Base-by-base conservation (phyloP, 2,888 invertebrate species). In the Amphipoea lucens region DNA sequence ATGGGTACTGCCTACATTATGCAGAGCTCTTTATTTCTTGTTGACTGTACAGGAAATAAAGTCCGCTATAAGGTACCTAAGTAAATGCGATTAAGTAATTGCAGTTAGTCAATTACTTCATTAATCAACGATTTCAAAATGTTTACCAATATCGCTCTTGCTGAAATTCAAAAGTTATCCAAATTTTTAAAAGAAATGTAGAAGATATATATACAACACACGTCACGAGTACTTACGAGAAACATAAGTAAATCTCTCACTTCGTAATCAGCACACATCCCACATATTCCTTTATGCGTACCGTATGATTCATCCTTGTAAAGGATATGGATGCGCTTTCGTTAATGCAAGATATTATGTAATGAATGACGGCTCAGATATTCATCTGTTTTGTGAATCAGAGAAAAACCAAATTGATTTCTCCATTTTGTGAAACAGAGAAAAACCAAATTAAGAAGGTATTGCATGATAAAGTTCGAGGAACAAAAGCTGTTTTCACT, bases 251-350 rank as follows among this genome's bases (percentile, higher is more conserved):
- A 60, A 62, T 36, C 23, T 48, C 54, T 68, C 42, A 57, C 40
- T 68, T 85, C 82, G 84, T 87, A 86, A 84, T 84, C 60, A 71
- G 40, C 51, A 54, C 84, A 83, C 82, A 74, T 84, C 79, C 82
- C 78, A 85, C 76, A 76, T 79, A 74, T 74, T 75, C 70, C 69
- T 81, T 66, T 78, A 78, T 54, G 70, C 60, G 72, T 78, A 69
- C 45, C 67, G 62, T 62, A 69, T 80, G 80, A 80, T 83, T 80
- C 80, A 80, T 83, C 45, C 68, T 69, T 65, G 69, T 70, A 51
- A 85, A 86, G 54, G 54, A 80, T 74, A 65, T 48, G 66, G 72
- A 80, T 68, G 67, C 60, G 67, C 20, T 85, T 85, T 82, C 40
- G 60, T 70, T 78, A 57, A 69, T 40, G 54, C 77, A 29, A 68